phyloP scores from a whole-genome alignment of 2,888 invertebrate genomes.

The Biston betularia region DNA sequence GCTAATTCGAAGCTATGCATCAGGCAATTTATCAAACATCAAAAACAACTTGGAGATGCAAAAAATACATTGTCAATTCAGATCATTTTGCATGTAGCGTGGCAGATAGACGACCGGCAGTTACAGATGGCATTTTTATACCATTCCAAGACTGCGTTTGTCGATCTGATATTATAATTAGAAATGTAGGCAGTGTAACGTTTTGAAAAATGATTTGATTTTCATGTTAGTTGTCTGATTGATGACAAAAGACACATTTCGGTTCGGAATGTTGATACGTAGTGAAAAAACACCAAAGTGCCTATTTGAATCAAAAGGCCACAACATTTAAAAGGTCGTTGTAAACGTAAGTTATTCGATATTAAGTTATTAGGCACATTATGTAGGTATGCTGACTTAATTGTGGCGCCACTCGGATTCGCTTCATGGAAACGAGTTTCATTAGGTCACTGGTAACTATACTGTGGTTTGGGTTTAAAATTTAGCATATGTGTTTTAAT shows the following conservation, averaged over 20 bases:
- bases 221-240: not conserved
- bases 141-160: slow-evolving; percentile 18
- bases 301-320: slow-evolving; percentile 1
- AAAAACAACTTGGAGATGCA: slow-evolving; percentile 47
- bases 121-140: slow-evolving; percentile 31
- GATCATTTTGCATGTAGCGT: slow-evolving; percentile 23
- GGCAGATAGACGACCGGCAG: slow-evolving; percentile 14
- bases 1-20: slow-evolving; percentile 42
- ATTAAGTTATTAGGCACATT: slow-evolving; percentile 32
- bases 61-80: slow-evolving; percentile 30
- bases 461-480: not conserved
- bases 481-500: not conserved
- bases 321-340: slow-evolving; percentile 15
- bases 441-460: slow-evolving; percentile 5
- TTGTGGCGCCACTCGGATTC: slow-evolving; percentile 38
- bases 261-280: not conserved
- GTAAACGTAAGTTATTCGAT: slow-evolving; percentile 17
- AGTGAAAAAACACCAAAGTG: not conserved
- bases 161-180: slow-evolving; percentile 4
- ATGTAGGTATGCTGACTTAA: slow-evolving; percentile 29
- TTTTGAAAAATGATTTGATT: not conserved
- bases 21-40: slow-evolving; percentile 55
- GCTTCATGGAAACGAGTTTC: slow-evolving; percentile 27
- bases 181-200: not conserved
- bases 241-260: too few relatives aligned